Evolutionary conservation across 2,888 invertebrate species (phyloP), one percentile per base, ranked within the genome.

Genomic region (Cephonodes hylas): DNA sequence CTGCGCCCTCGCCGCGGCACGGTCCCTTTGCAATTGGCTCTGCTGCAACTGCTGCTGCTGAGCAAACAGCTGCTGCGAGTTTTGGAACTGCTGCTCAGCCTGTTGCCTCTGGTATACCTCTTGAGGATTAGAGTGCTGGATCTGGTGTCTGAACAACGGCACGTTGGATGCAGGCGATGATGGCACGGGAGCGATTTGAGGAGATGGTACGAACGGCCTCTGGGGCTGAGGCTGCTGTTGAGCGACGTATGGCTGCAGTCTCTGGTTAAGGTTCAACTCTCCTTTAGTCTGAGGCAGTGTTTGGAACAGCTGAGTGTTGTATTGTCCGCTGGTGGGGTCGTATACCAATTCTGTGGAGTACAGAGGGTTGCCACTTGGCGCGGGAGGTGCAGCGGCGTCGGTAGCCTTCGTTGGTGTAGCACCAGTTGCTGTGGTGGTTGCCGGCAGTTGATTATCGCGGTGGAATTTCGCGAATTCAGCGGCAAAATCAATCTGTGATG

Each of bases 291-390:
- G 96, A 23, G 96, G 96, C 59, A 96, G 86, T 18, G 94, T 93
- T 84, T 96, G 96, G 90, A 94, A 96, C 45, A 96, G 89, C 72
- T 96, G 95, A 27, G 96, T 96, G 77, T 96, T 95, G 92, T 96
- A 96, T 75, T 95, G 95, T 58, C 96, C 96, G 71, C 95, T 95
- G 34, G 94, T 83, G 20, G 96, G 96, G 83, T 97, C 96, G 83
- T 94, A 96, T 0, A 96, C 94, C 31, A 96, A 88, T 78, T 96
- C 96, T 22, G 96, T 96, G 58, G 96, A 95, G 85, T 96, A 96
- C 61, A 96, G 93, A 63, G 96, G 96, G 70, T 95, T 93, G 60
- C 93, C 91, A 34, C 93, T 92, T 0, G 89, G 88, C 25, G 78
- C 75, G 45, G 93, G 84, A 25, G 86, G 79, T 18, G 86, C 76